Conservation (phyloP, 2,113 vertebrate species). For the Motacilla tschutschensis region DNA sequence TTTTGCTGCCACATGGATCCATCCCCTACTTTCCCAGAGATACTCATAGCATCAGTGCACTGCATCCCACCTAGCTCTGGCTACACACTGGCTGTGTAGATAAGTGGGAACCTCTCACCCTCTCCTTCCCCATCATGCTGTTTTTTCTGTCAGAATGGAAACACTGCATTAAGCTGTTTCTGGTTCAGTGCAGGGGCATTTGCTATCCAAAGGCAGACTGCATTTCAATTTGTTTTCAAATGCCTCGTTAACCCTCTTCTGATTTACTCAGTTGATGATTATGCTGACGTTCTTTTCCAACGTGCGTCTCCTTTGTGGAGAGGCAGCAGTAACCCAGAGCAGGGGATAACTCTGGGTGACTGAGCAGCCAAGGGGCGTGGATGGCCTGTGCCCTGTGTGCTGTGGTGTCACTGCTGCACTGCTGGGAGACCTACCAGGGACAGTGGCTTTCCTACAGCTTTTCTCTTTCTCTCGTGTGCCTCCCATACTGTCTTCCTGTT, state of each 20-base stretch:
- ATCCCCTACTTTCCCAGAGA: not conserved
- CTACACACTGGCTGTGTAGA: not conserved
- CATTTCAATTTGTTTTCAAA: conserved; percentile 15
- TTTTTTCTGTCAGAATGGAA: not conserved
- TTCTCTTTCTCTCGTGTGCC: not conserved
- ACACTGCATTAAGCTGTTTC: conserved; percentile 9
- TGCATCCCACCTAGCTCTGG: not conserved
- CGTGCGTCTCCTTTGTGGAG: not conserved
- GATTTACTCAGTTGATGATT: not conserved
- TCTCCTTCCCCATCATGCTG: not conserved
- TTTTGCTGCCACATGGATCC: not conserved
- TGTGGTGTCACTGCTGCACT: not conserved
- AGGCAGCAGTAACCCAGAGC: not conserved
- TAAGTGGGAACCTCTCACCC: not conserved
- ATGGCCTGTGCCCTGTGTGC: not conserved
- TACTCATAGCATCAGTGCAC: not conserved
- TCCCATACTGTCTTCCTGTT: rapidly evolving
- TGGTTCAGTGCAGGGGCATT: conserved; percentile 35
- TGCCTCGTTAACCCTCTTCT: conserved; percentile 5
- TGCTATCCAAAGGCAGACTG: not conserved
- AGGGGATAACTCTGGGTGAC: not conserved
- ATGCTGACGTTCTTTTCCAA: not conserved
- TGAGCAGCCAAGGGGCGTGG: rapidly evolving
- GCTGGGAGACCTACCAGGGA: not conserved
- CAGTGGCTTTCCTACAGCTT: not conserved